Percentiles rank a stretch among this genome's conserved stretches.
Evolutionary conservation across 2,888 invertebrate genomes (phyloP).

Genomic region (Tenthredo livida): DNA sequence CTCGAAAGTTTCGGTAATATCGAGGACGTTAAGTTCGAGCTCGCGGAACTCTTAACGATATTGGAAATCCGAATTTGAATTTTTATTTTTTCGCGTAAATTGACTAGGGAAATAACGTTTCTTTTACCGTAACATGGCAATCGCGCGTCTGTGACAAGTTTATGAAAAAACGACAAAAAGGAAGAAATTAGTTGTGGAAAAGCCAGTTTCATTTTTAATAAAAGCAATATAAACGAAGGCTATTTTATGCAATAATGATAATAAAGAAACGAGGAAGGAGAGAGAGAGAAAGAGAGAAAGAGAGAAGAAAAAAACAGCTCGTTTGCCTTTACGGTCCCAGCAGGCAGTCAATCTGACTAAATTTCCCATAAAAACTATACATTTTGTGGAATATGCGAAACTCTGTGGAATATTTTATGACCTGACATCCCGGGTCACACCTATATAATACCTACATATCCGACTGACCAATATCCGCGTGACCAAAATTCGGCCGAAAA

Average conservation of each 20-base stretch:
- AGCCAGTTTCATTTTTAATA: neutral
- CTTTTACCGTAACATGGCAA: neutral
- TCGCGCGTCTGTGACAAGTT: neutral
- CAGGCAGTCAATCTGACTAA: conserved; percentile 19
- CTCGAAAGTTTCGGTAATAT: neutral
- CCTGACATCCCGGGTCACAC: neutral
- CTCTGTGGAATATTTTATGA: neutral
- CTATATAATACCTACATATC: neutral
- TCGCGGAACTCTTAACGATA: neutral
- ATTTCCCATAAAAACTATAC: conserved; percentile 16
- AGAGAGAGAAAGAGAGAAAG: neutral
- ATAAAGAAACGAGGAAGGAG: neutral
- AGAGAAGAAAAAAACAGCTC: neutral
- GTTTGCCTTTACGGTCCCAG: neutral
- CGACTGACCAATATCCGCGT: neutral
- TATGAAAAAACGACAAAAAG: neutral
- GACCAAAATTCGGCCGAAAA: neutral
- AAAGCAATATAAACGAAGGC: neutral
- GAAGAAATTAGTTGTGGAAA: neutral
- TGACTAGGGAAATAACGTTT: neutral
- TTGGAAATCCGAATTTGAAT: neutral
- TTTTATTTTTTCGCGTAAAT: neutral
- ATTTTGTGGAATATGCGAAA: conserved; percentile 15
- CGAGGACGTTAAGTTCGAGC: neutral
- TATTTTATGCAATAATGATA: neutral